Conservation (phyloP, 2,797 vertebrate species). For the Pelochelys cantorii region DNA sequence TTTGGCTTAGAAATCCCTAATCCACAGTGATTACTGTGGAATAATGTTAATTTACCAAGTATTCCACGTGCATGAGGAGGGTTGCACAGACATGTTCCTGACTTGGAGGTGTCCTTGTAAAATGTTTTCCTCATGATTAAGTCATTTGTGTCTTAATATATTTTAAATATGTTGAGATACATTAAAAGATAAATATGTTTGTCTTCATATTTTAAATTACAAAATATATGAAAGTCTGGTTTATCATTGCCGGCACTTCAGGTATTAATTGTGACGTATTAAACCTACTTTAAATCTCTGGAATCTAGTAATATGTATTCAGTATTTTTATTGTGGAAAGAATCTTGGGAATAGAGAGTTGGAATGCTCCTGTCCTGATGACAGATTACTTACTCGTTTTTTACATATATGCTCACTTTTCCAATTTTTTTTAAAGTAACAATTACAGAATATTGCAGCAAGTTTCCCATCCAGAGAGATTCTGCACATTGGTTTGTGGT, state of each 20-base stretch:
- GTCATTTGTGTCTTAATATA: background rate
- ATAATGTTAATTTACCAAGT: background rate
- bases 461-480: background rate
- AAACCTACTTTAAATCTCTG: background rate
- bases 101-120: background rate
- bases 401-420: background rate
- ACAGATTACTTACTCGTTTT: background rate
- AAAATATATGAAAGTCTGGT: background rate
- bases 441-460: background rate
- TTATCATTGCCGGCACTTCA: background rate
- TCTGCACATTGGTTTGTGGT: background rate
- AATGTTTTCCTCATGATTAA: background rate
- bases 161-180: no score
- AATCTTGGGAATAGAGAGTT: background rate
- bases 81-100: fast-evolving
- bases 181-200: no score
- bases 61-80: background rate
- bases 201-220: background rate
- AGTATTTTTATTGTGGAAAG: background rate
- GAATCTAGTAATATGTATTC: background rate
- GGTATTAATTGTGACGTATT: background rate
- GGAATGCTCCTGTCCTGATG: background rate
- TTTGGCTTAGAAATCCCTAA: background rate
- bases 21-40: background rate
- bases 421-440: background rate